phyloP scores from a whole-genome alignment of 2,888 invertebrate genomes.

The Rotaria socialis region DNA sequence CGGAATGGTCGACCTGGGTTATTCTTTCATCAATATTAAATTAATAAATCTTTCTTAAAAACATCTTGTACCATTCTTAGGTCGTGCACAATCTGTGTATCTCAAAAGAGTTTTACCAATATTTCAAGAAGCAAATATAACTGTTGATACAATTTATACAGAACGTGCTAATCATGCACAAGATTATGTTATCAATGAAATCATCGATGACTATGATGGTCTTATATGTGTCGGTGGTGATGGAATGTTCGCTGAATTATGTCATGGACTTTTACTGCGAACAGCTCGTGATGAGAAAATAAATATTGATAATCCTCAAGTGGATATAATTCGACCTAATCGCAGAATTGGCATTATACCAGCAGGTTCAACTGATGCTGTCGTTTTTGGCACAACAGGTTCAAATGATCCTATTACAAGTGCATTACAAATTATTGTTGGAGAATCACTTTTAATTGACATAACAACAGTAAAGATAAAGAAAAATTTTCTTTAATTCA shows the following conservation, averaged over 20 bases:
- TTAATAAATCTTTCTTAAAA: too few species aligned
- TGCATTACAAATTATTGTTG: slow-evolving; percentile 18
- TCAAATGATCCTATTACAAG: slow-evolving; percentile 2
- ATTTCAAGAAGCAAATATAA: slow-evolving; percentile 3
- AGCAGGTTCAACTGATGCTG: not conserved
- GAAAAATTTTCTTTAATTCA: not conserved
- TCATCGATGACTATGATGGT: slow-evolving; percentile 39
- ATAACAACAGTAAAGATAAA: not conserved
- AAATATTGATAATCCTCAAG: not conserved
- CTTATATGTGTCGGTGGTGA: slow-evolving; percentile 29
- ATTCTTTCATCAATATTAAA: not conserved
- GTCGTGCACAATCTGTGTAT: not conserved
- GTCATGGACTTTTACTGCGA: slow-evolving; percentile 4
- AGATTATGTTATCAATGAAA: slow-evolving; percentile 42
- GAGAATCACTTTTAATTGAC: slow-evolving; percentile 20
- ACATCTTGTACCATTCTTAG: too few species aligned
- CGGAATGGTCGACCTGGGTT: too few species aligned
- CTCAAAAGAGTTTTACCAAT: not conserved
- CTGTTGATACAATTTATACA: slow-evolving; percentile 33
- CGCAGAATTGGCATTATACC: slow-evolving; percentile 32
- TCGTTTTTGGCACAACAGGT: slow-evolving; percentile 19
- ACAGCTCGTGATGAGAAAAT: not conserved
- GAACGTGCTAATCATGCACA: slow-evolving; percentile 45
- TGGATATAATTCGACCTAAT: not conserved
- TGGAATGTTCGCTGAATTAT: slow-evolving; percentile 30